Base-by-base conservation (phyloP, 1,140 invertebrate genomes). In the Drosophila saltans region DNA sequence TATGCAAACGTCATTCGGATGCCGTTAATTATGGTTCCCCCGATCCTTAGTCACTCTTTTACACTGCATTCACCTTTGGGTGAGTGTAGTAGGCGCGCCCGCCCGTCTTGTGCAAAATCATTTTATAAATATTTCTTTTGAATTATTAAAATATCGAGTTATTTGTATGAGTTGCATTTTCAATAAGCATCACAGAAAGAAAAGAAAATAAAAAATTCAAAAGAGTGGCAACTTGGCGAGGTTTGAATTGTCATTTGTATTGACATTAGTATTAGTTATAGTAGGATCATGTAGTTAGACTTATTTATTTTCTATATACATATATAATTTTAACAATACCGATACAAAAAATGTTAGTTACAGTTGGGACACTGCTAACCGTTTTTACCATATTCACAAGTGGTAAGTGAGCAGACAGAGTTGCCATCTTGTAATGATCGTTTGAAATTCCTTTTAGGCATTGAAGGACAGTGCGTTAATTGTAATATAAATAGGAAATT, bases 1-100 rank as follows among this genome's bases (percentile, higher is more conserved):
- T 70, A 75, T 84, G 81, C 81, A 81, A 78, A 71, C 81, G 78
- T 84, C 81, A 84, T 81, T 52, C 75, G 67, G 55, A 43, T 70
- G 81, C 72, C 66, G 77, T 83, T 80, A 84, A 83, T 84, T 80
- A 84, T 73, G 62, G 36, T 10, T 26, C 28, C 43, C 61, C 43
- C 61, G 30, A 33, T 21, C 24, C 65, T 36, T 30, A 11, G 33
- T 59, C 57, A 59, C 36, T 39, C 57, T 39, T 39, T 24, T 55
- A 55, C 21, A 59, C 30, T 33, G 30, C n/a, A 59, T 16, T 59
- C 45, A 40, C 30, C 16, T 16, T 16, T 59, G 56, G 33, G 7
- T 30, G 33, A 40, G 10, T 16, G 16, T 36, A 16, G 56, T 59
- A 39, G 33, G 57, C 21, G 56, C 40, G 57, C 16, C 16, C 16